Percentiles rank a stretch among this genome's conserved stretches.
These are phyloP conservation scores for Pseudoips prasinana DNA, from an alignment of 2,888 invertebrate genomes.

Conservation along the genomic window DNA sequence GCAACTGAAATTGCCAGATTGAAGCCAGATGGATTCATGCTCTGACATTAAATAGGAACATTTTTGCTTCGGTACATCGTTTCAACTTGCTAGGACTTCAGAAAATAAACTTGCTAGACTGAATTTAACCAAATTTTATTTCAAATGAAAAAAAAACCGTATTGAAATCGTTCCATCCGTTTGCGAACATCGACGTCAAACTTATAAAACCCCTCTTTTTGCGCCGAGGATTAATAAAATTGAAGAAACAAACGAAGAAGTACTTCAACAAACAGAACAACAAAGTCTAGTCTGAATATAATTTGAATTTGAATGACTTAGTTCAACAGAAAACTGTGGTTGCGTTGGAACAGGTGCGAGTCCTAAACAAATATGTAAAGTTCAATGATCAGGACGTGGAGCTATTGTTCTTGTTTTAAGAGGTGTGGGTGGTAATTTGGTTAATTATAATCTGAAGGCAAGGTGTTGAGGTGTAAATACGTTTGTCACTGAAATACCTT, in stretches of 20 bases:
- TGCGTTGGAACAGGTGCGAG: slow-evolving; percentile 28
- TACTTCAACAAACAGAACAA: neutral
- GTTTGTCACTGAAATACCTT: neutral
- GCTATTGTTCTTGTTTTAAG: slow-evolving; percentile 13
- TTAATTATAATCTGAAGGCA: slow-evolving; percentile 16
- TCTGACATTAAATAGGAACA: no score
- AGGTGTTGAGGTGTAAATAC: neutral
- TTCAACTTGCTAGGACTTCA: no score
- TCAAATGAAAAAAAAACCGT: no score
- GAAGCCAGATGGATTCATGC: no score
- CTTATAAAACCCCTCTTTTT: no score
- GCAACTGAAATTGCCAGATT: no score
- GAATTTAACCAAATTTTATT: no score
- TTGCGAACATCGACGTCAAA: no score
- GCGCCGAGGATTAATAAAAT: no score
- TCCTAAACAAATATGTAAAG: slow-evolving; percentile 31
- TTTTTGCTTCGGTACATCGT: no score
- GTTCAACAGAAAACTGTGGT: slow-evolving; percentile 23
- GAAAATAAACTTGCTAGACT: no score
- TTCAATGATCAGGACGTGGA: slow-evolving; percentile 29
- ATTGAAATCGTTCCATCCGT: no score
- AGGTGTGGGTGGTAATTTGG: slow-evolving; percentile 15
- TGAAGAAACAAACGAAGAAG: neutral
- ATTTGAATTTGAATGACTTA: slow-evolving; percentile 16
- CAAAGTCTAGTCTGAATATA: slow-evolving; percentile 3